Conservation (phyloP, 2,113 vertebrate species). For the Chitala chitala region DNA sequence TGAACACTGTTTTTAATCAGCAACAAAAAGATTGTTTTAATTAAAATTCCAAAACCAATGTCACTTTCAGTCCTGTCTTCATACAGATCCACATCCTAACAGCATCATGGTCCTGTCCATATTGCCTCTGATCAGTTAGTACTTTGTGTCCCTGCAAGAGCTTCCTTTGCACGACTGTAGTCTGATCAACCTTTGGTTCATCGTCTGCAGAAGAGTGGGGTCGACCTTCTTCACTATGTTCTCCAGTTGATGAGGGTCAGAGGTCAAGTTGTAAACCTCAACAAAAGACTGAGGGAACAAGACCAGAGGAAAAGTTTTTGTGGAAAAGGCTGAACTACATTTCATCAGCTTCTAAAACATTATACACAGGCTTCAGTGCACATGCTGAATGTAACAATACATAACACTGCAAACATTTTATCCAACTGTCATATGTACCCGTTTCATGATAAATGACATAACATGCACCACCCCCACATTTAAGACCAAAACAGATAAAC, state of each 20-base stretch:
- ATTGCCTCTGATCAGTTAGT: neutral
- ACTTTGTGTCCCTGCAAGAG: conserved; percentile 48
- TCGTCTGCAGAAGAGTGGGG: conserved; percentile 57
- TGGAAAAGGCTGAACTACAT: too few relatives aligned
- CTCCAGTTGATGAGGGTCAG: conserved; percentile 65
- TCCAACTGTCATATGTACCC: too few relatives aligned
- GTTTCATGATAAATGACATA: too few relatives aligned
- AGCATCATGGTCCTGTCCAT: conserved; percentile 7
- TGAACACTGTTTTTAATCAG: neutral
- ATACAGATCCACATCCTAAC: neutral
- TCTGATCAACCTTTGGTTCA: conserved; percentile 71
- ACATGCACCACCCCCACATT: too few relatives aligned
- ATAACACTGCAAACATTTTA: too few relatives aligned
- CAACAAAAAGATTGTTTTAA: neutral
- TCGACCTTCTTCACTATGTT: conserved; percentile 71
- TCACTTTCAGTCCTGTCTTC: neutral
- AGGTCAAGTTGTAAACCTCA: conserved; percentile 65
- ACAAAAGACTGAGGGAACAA: conserved; percentile 54
- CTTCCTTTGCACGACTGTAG: conserved; percentile 62
- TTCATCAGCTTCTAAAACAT: too few relatives aligned
- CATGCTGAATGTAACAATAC: too few relatives aligned
- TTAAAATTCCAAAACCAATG: neutral
- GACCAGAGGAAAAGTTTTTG: neutral
- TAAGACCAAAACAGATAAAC: too few relatives aligned
- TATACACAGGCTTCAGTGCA: too few relatives aligned